A percentile compares a stretch with the other conserved stretches of the same genome.
Evolutionary conservation across 92 coral and sea anemone species (phyloP).

Genomic region (Blastomussa wellsi): DNA sequence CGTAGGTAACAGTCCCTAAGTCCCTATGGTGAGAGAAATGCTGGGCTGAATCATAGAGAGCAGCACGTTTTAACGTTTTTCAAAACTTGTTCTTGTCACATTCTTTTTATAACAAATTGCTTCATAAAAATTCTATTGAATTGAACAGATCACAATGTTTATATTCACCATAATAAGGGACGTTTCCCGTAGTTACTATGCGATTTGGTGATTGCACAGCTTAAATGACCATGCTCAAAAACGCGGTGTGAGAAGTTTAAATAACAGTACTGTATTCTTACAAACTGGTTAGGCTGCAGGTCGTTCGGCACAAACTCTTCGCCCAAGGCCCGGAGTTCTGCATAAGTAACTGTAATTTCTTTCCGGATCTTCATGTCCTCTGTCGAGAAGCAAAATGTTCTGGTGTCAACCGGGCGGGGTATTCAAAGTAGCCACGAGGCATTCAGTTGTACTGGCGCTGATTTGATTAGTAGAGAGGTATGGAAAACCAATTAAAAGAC

Average conservation of each 20-base stretch:
- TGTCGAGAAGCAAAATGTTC: constrained; percentile 19
- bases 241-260: background rate
- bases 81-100: too few relatives aligned
- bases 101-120: too few relatives aligned
- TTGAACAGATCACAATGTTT: too few relatives aligned
- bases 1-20: too few relatives aligned
- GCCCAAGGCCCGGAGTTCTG: constrained; percentile 63
- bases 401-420: background rate
- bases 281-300: constrained; percentile 54
- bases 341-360: constrained; percentile 61
- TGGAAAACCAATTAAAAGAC: background rate
- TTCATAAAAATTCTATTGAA: too few relatives aligned
- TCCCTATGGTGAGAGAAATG: too few relatives aligned
- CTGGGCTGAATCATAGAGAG: too few relatives aligned
- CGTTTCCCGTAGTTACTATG: too few relatives aligned
- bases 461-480: background rate
- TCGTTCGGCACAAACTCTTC: constrained; percentile 51
- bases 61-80: too few relatives aligned
- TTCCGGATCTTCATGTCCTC: constrained; percentile 70
- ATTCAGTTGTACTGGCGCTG: background rate
- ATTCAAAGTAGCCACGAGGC: background rate
- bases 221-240: background rate
- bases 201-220: background rate
- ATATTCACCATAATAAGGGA: background rate
- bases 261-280: constrained; percentile 14